Base-by-base conservation (phyloP, 2,113 vertebrate genomes). In the Oncorhynchus tshawytscha region DNA sequence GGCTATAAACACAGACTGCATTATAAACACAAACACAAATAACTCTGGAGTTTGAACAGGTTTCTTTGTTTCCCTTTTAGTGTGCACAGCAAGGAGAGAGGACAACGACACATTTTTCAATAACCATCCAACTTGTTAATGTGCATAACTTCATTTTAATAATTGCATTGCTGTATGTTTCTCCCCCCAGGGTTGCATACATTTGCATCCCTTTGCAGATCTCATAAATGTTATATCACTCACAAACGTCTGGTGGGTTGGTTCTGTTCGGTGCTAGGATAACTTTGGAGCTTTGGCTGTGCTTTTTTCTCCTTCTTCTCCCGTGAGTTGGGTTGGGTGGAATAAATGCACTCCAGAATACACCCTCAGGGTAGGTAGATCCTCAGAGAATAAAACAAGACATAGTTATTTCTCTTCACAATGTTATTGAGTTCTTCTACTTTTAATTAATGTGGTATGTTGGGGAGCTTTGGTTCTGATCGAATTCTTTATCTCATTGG, bases 91-190 rank as follows among this genome's bases (percentile, higher is more conserved):
- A 78, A 71, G 60, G 78, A 77, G 72, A 77, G 45, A 83, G 31
- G 71, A 84, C 78, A 84, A 67, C 73, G 76, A 74, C 72, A 84
- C 73, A 80, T 85, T 85, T 88, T 81, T 84, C 84, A 82, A 82
- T 73, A 86, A 83, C 82, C 80, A 75, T 85, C 75, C 78, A 82
- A 20, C 86, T 89, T 85, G 82, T 88, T 86, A 82, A 88, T 91
- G 83, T 87, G 84, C 86, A 89, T 86, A 88, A 88, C 82, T 91
- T 88, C 77, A 86, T 81, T 91, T 90, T 88, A 81, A 88, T 90
- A 89, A 90, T 85, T 84, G 83, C 84, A 83, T 78, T 86, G 79
- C 84, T 87, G 74, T 70, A 79, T 16, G 72, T 68, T 89, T 86
- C 86, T 88, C 76, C 73, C 72, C 76, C 31, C 31, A 60, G 77